Base-by-base conservation (phyloP, 2,888 invertebrate species). In the Nemoura dubitans region DNA sequence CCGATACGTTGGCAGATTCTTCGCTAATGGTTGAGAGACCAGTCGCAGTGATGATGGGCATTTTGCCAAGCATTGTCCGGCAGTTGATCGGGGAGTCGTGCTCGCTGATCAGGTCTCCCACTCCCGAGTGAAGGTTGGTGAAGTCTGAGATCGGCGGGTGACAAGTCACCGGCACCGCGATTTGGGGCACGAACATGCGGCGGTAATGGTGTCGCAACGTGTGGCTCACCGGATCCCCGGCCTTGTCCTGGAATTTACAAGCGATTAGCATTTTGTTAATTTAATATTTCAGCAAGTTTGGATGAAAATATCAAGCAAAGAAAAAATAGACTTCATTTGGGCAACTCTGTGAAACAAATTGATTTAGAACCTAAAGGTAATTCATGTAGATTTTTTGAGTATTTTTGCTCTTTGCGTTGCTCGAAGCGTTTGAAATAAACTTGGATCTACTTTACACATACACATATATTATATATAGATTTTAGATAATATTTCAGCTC, bases 1-100 rank as follows among this genome's bases (percentile, higher is more conserved):
- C 83, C 28, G 88, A 87, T 26, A 88, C 86, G 85, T 89, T 89
- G 42, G 88, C 87, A 85, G 89, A 89, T 87, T 90, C 90, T 86
- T 90, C 90, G 77, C 89, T 90, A 86, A 90, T 90, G 25, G 90
- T 90, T 76, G 90, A 90, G 59, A 90, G 89, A 87, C 89, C 89
- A 85, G 89, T 88, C 59, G 89, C 89, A 28, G 88, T 89, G 28
- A 87, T 87, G 28, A 85, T 87, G n/a, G 88, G 88, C 16, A 88
- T 87, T 26, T 89, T 89, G 25, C 83, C 86, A n/a, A 86, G 43
- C 27, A 80, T 28, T n/a, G 81, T 43, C 78, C 76, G 59, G 89
- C 89, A 2, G 89, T 89, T 36, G 59, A 90, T 90, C 3, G 90
- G 90, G n/a, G 89, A 88, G 81, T 90, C 90, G 14, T 90, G 89